Conservation (phyloP, 2,797 vertebrate genomes). For the Miichthys miiuy region DNA sequence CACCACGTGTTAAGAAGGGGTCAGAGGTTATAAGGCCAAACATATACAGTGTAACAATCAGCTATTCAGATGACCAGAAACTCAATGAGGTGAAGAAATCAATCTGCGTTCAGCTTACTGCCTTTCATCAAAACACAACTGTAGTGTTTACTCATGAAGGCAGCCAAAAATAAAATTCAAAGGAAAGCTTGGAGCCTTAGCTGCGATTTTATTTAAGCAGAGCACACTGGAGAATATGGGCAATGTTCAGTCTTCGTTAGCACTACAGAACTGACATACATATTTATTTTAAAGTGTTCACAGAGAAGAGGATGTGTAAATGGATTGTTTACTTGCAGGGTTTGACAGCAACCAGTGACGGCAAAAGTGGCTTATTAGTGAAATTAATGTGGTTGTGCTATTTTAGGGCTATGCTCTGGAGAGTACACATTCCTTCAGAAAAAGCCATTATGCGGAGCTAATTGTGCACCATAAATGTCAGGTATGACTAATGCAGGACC, state of each 20-base stretch:
- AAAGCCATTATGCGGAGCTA: constrained; percentile 80
- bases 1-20: constrained; percentile 22
- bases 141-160: constrained; percentile 25
- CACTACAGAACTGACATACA: constrained; percentile 25
- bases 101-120: neutral
- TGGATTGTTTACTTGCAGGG: constrained; percentile 65
- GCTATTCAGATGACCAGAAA: constrained; percentile 44
- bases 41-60: constrained; percentile 30
- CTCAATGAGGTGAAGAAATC: constrained; percentile 1
- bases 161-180: constrained; percentile 22
- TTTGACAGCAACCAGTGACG: constrained; percentile 54
- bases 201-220: constrained; percentile 36
- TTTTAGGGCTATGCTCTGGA: constrained; percentile 75
- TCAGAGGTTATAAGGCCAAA: constrained; percentile 48
- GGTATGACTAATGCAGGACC: constrained; percentile 80
- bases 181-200: constrained; percentile 4
- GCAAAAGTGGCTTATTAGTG: constrained; percentile 75
- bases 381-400: constrained; percentile 78
- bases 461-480: constrained; percentile 83
- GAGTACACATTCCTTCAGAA: constrained; percentile 72
- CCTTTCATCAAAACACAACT: constrained; percentile 7
- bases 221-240: constrained; percentile 18
- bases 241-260: constrained; percentile 47
- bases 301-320: constrained; percentile 46
- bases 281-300: constrained; percentile 52